Base-by-base conservation (phyloP, 2,888 invertebrate genomes). In the Ephialtes manifestator region DNA sequence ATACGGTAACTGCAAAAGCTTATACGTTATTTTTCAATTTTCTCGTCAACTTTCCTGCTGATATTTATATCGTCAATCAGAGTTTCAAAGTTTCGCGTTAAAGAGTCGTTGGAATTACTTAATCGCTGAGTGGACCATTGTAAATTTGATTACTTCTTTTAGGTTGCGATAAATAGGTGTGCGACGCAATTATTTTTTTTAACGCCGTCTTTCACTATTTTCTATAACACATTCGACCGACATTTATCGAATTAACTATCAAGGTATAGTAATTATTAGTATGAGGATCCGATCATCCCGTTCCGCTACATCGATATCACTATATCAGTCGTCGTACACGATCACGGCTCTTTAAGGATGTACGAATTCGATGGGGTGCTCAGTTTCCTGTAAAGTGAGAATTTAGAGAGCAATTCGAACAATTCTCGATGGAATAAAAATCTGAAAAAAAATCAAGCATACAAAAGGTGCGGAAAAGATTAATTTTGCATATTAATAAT, bases 301-400 rank as follows among this genome's bases (percentile, higher is more conserved):
- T 71, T 31, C 71, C 46, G 65, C 82, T 85, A 82, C 39, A 60
- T 80, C 51, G 85, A 82, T 80, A 85, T 79, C 82, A 79, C 80
- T 74, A 81, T 74, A 81, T 85, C 85, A 85, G 85, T 85, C 85
- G 75, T 81, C 81, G 76, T 58, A 82, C 71, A 82, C 81, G 65
- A 82, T 80, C 76, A 71, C 79, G 82, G 78, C 67, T 80, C 67
- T 43, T 79, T 60, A n/a, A n/a, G n/a, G n/a, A n/a, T n/a, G n/a
- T n/a, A n/a, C n/a, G n/a, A n/a, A n/a, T n/a, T n/a, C n/a, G n/a
- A n/a, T n/a, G n/a, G n/a, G n/a, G n/a, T n/a, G n/a, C n/a, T n/a
- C n/a, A n/a, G n/a, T n/a, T n/a, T n/a, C n/a, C n/a, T n/a, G n/a
- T n/a, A n/a, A n/a, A n/a, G n/a, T n/a, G n/a, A n/a, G n/a, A n/a